Percentiles rank a stretch among this genome's conserved stretches.
Evolutionary conservation across 35 echinoderm and acorn worm genomes (phyloP).

Genomic region (Chiridota heheva): DNA sequence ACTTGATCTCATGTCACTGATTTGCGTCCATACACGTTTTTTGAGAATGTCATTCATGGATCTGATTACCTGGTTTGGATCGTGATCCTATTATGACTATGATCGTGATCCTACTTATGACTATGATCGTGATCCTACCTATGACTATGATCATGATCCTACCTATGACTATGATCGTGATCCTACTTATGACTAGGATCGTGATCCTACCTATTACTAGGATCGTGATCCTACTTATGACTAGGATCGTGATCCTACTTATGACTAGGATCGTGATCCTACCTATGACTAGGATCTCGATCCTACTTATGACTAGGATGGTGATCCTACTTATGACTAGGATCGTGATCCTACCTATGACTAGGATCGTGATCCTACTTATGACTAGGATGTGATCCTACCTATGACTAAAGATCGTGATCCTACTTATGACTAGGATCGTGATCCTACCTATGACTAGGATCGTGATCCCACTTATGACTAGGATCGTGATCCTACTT

Average conservation of each 20-base stretch:
- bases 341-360: neutral
- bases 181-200: neutral
- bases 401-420: too few species aligned
- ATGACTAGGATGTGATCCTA: too few species aligned
- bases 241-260: neutral
- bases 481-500: too few species aligned
- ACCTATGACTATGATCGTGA: neutral
- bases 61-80: too few species aligned
- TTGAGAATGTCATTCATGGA: too few species aligned
- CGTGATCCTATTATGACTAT: neutral
- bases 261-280: neutral
- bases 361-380: neutral
- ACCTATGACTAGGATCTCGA: neutral
- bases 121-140: neutral
- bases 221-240: neutral
- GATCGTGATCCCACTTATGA: too few species aligned
- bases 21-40: too few species aligned
- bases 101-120: constrained; percentile 4
- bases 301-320: neutral
- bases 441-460: too few species aligned
- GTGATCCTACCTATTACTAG: too few species aligned
- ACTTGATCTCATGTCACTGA: too few species aligned
- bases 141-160: neutral
- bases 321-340: neutral
- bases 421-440: too few species aligned